Evolutionary conservation across 1,140 invertebrate species (phyloP).

Genomic region (Bombus cullumanus): DNA sequence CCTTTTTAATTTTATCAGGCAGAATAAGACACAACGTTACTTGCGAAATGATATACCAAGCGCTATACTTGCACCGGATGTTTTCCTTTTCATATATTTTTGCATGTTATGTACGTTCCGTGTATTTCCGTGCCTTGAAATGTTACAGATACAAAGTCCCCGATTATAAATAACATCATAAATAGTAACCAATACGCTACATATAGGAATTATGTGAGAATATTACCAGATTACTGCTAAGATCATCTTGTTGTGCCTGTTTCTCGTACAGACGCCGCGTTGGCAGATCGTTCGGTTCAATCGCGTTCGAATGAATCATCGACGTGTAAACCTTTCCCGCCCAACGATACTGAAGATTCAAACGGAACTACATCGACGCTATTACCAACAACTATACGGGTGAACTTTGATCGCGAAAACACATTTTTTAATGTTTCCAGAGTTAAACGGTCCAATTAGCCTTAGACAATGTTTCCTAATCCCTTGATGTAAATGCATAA

Average conservation of each 20-base stretch:
- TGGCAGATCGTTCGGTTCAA: constrained; percentile 3
- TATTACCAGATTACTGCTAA: background rate
- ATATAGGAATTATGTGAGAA: background rate
- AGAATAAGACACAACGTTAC: too few species aligned
- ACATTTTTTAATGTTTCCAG: background rate
- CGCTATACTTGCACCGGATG: too few species aligned
- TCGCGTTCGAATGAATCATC: constrained; percentile 25
- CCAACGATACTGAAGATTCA: background rate
- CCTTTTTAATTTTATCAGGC: too few species aligned
- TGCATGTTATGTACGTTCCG: too few species aligned
- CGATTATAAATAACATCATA: background rate
- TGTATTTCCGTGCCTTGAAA: too few species aligned
- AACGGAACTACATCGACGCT: background rate
- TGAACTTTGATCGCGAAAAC: background rate
- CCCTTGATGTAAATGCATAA: background rate
- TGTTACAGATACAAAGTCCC: too few species aligned
- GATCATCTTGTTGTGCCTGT: background rate
- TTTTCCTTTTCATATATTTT: too few species aligned
- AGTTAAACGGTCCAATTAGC: background rate
- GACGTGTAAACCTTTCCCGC: background rate
- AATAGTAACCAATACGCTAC: background rate
- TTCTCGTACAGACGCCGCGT: background rate
- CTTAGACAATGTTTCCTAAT: background rate
- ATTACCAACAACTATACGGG: background rate
- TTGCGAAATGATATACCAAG: too few species aligned